Base-by-base conservation (phyloP, 2,888 invertebrate genomes). In the Heliconius charithonia region DNA sequence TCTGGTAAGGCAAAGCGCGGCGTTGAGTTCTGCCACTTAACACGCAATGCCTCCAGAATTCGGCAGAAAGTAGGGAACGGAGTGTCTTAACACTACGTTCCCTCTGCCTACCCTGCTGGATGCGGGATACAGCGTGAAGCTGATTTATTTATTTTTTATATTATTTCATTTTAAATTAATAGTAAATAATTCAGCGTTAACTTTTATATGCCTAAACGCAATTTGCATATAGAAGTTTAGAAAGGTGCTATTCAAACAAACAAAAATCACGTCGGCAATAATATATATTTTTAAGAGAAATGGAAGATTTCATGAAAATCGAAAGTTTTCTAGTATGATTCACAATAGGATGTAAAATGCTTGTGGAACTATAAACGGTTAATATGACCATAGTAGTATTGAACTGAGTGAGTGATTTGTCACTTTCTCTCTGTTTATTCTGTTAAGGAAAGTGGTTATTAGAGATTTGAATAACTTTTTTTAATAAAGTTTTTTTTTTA, bases 181-280 rank as follows among this genome's bases (percentile, higher is more conserved):
- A 75, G 56, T 71, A 63, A 62, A 78, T 45, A 25, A 74, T 66
- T 71, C 76, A 62, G n/a, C 70, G 66, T 66, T 79, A 72, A 70
- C 76, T 75, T 79, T 79, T 76, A 79, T 79, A 51, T 74, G 56
- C 73, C 51, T 74, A 75, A 79, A 76, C 70, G 51, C 32, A 78
- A 81, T 81, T 81, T 77, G 63, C 79, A 81, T 81, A 79, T 77
- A 77, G 71, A 75, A 79, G 79, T 77, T 81, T 81, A 81, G 81
- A 81, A 81, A 81, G 79, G 79, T 71, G 79, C 41, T 71, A 67
- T 72, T 76, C 66, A 41, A 81, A 79, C 79, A 79, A 77, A 79
- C 75, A 81, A 81, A 79, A 81, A 81, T 79, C 80, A 81, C 80
- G 75, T 67, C 41, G 6, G n/a, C 75, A n/a, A 72, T 79, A 75